A percentile compares a stretch with the other conserved stretches of the same genome.
Conservation (phyloP, 2,888 invertebrate species). For the Spisula solida region DNA sequence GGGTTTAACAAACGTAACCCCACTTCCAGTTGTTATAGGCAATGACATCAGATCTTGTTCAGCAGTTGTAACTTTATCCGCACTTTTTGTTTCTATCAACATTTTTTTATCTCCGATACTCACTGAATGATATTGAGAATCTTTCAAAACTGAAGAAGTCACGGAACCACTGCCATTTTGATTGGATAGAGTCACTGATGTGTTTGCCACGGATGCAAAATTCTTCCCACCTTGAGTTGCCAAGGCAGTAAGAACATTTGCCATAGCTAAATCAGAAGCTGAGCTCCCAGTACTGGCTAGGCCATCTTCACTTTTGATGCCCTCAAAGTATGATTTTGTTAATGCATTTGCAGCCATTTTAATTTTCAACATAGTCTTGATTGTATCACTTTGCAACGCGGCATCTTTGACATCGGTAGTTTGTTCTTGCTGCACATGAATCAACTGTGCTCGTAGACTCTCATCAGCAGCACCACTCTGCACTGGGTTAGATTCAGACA, state of each 20-base stretch:
- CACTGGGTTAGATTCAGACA: conserved; percentile 1
- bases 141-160: conserved; percentile 12
- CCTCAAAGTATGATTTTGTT: conserved; percentile 33
- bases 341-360: conserved; percentile 70
- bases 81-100: conserved; percentile 5
- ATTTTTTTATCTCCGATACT: conserved; percentile 27
- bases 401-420: conserved; percentile 30
- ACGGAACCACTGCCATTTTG: background rate
- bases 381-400: conserved; percentile 54
- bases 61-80: background rate
- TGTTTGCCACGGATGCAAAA: background rate
- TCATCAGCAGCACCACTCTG: conserved; percentile 25
- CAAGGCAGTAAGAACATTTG: conserved; percentile 81
- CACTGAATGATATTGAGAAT: background rate
- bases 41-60: background rate
- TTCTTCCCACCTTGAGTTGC: conserved; percentile 75
- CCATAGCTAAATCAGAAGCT: conserved; percentile 76
- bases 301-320: background rate
- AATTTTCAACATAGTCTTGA: conserved; percentile 72
- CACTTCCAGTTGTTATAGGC: background rate
- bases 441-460: conserved; percentile 34
- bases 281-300: conserved; percentile 16
- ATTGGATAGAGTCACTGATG: background rate
- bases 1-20: conserved; percentile 20
- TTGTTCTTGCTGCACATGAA: conserved; percentile 65